Conservation (phyloP, 2,888 invertebrate genomes). For the Phortica magna region DNA sequence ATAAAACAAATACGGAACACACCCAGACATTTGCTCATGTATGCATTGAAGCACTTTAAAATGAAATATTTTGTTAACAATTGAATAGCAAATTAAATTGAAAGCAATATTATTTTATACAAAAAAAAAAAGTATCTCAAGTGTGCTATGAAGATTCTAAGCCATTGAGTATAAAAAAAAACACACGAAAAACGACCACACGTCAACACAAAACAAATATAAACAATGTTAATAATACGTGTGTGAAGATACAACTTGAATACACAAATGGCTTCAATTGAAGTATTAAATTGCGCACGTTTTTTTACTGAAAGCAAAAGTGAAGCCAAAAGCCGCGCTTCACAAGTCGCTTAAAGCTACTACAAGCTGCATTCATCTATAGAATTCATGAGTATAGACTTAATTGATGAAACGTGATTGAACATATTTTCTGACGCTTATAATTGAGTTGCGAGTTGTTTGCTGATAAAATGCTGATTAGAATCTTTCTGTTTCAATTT, state of each 20-base stretch:
- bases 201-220: not conserved
- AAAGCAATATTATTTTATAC: not conserved
- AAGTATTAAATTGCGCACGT: constrained; percentile 56
- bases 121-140: constrained; percentile 47
- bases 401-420: constrained; percentile 69
- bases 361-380: no score
- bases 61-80: constrained; percentile 34
- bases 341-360: no score
- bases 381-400: not conserved
- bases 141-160: constrained; percentile 31
- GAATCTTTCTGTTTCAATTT: not conserved
- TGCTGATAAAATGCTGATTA: not conserved
- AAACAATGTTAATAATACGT: not conserved
- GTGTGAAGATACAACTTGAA: constrained; percentile 3
- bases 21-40: no score
- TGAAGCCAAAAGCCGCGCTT: no score
- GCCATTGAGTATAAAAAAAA: not conserved
- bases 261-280: constrained; percentile 49
- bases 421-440: constrained; percentile 55
- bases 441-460: not conserved
- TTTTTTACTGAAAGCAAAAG: constrained; percentile 39
- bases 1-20: no score
- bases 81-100: not conserved
- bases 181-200: not conserved
- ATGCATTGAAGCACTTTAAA: no score